A percentile compares a stretch with the other conserved stretches of the same genome.
phyloP scores from a whole-genome alignment of 2,888 invertebrate species.

The Sialis lutaria region DNA sequence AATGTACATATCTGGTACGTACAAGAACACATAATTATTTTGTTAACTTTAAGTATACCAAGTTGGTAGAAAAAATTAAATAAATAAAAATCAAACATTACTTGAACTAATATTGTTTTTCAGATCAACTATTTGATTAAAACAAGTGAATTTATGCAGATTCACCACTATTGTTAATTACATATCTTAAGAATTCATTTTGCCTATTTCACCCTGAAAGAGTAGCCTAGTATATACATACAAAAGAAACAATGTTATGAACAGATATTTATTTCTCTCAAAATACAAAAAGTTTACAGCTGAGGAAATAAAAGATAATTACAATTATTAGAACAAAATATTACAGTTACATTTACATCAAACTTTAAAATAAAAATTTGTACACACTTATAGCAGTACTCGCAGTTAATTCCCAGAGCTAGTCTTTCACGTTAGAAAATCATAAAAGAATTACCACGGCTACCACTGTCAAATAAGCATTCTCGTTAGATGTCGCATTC shows the following conservation, averaged over 20 bases:
- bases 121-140: no score
- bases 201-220: not conserved
- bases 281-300: constrained; percentile 11
- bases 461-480: not conserved
- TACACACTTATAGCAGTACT: no score
- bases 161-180: no score
- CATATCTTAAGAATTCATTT: not conserved
- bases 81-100: no score
- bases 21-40: no score
- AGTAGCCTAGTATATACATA: not conserved
- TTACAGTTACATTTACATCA: constrained; percentile 14
- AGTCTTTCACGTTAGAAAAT: not conserved
- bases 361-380: constrained; percentile 11
- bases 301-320: constrained; percentile 13
- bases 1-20: no score
- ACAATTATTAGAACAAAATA: constrained; percentile 14
- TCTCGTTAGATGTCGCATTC: not conserved
- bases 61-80: no score
- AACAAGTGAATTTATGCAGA: no score
- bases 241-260: constrained; percentile 10
- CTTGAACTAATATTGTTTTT: no score
- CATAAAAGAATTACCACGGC: not conserved
- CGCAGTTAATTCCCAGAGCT: not conserved
- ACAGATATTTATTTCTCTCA: constrained; percentile 19
- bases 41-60: no score